phyloP scores from a whole-genome alignment of 2,888 invertebrate genomes.

The Ennomos quercinarius region DNA sequence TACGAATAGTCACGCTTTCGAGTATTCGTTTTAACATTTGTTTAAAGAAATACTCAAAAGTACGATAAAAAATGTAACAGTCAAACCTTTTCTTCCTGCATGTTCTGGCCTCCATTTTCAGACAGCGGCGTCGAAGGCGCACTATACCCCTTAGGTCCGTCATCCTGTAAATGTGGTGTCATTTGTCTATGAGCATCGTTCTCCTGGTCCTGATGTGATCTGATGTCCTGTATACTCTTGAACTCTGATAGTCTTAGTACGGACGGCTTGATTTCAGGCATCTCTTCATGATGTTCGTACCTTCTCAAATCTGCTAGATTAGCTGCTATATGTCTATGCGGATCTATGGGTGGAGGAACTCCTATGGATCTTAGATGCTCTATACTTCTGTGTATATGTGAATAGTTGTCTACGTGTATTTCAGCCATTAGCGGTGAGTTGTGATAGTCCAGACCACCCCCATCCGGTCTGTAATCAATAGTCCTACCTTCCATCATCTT shows the following conservation, averaged over 20 bases:
- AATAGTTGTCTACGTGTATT: conserved; percentile 88
- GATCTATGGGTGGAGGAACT: conserved; percentile 78
- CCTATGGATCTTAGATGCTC: conserved; percentile 87
- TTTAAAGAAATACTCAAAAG: too few species aligned
- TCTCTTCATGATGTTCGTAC: conserved; percentile 81
- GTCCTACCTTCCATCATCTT: conserved; percentile 85
- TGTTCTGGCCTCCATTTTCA: conserved; percentile 78
- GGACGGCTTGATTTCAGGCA: conserved; percentile 81
- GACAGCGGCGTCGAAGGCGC: conserved; percentile 82
- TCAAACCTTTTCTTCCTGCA: conserved; percentile 81
- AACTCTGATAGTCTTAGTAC: conserved; percentile 81
- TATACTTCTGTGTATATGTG: conserved; percentile 88
- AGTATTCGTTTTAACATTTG: too few species aligned
- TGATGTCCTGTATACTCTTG: conserved; percentile 78
- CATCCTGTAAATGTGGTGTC: conserved; percentile 72
- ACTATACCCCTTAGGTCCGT: conserved; percentile 80
- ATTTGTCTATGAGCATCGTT: conserved; percentile 77
- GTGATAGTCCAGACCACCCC: conserved; percentile 88
- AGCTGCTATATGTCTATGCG: conserved; percentile 77
- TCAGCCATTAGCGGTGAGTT: conserved; percentile 89
- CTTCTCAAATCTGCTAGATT: conserved; percentile 79
- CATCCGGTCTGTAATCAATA: conserved; percentile 83
- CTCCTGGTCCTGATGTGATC: conserved; percentile 73
- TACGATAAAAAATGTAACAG: too few species aligned
- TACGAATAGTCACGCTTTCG: too few species aligned